These are phyloP conservation scores for Karalla daura DNA, from an alignment of 2,797 vertebrate species.

Conservation along the genomic window DNA sequence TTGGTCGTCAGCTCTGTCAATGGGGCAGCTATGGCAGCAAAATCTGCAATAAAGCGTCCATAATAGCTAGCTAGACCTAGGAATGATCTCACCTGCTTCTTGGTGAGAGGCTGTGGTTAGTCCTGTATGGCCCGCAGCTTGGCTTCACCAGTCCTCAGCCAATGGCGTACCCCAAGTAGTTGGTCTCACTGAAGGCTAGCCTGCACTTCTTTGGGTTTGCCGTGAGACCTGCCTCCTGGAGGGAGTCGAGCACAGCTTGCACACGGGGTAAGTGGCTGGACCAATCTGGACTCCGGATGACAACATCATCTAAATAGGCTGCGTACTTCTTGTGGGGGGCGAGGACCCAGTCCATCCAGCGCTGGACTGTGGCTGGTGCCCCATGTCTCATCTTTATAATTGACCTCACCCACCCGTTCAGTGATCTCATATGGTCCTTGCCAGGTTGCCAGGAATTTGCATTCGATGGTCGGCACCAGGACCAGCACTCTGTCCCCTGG, in stretches of 20 bases:
- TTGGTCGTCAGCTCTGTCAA: neutral
- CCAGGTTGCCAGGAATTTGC: neutral
- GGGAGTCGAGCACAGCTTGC: too few relatives aligned
- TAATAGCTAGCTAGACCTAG: neutral
- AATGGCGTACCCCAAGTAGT: neutral
- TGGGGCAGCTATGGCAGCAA: neutral
- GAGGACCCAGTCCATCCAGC: neutral
- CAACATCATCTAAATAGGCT: too few relatives aligned
- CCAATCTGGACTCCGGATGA: too few relatives aligned
- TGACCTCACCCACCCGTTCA: neutral
- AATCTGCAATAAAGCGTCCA: neutral
- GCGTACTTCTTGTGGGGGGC: too few relatives aligned
- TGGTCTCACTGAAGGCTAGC: neutral
- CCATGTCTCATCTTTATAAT: too few relatives aligned
- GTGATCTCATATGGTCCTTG: neutral
- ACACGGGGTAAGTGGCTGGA: neutral
- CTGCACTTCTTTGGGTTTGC: neutral
- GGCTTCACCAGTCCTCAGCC: neutral
- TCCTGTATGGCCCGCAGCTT: neutral
- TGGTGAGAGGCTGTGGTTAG: neutral
- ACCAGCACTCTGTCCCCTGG: neutral
- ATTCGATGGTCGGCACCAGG: neutral
- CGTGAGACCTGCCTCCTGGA: neutral
- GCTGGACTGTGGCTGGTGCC: too few relatives aligned
- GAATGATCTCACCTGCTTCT: neutral